phyloP scores from a whole-genome alignment of 2,113 vertebrate species.

The Barbus barbus region DNA sequence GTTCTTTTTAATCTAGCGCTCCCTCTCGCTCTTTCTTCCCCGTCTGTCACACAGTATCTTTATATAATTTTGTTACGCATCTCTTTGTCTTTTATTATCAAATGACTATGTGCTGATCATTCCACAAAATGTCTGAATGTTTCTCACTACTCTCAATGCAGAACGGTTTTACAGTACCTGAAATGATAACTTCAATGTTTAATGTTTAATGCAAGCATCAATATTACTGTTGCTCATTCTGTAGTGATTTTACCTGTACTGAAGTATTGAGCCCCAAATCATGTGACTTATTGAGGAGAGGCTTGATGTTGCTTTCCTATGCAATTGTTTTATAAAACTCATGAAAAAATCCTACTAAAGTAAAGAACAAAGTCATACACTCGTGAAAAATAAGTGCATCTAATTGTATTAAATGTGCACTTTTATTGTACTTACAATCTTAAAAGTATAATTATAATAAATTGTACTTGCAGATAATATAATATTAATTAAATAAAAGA shows the following conservation, averaged over 20 bases:
- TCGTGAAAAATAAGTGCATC: background rate
- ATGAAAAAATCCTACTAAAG: background rate
- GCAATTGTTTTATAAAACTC: background rate
- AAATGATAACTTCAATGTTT: background rate
- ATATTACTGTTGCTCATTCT: background rate
- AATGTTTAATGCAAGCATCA: background rate
- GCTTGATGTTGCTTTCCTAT: background rate
- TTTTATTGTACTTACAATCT: background rate
- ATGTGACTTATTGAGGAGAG: background rate
- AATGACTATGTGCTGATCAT: too few relatives aligned
- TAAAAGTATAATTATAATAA: background rate
- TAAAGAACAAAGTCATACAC: background rate
- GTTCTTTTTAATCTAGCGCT: background rate
- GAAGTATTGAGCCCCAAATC: background rate
- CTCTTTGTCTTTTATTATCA: background rate
- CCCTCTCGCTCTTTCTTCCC: background rate
- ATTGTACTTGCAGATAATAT: too few relatives aligned
- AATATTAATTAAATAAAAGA: too few relatives aligned
- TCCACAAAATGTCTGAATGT: too few relatives aligned
- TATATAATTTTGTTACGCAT: background rate
- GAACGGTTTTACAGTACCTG: background rate
- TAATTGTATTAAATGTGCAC: background rate
- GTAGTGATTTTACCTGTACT: background rate
- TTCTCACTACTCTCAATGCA: background rate
- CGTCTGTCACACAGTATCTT: background rate